Percentiles rank a stretch among this genome's conserved stretches.
These are phyloP conservation scores for Yponomeuta plumbellus DNA, from an alignment of 2,888 invertebrate species.

Conservation along the genomic window DNA sequence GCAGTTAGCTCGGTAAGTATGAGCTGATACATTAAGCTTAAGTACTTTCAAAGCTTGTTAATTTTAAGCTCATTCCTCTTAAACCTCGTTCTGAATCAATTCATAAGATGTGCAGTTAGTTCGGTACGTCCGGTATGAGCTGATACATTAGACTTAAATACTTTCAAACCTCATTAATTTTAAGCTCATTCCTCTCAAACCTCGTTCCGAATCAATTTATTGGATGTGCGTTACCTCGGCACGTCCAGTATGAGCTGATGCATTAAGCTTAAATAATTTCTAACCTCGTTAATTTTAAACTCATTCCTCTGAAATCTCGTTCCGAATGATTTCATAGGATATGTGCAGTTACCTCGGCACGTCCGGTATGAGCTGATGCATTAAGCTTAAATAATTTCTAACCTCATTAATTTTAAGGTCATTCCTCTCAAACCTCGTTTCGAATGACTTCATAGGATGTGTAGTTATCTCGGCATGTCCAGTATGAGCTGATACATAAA, in stretches of 20 bases:
- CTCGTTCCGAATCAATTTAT: constrained; percentile 54
- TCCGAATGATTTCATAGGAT: constrained; percentile 62
- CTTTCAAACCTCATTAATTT: constrained; percentile 72
- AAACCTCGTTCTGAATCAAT: constrained; percentile 39
- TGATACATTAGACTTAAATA: constrained; percentile 86
- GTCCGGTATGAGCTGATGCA: constrained; percentile 93
- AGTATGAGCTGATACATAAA: constrained; percentile 94
- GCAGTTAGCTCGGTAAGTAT: constrained; percentile 90
- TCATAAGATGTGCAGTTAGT: constrained; percentile 82
- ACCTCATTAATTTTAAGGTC: too few species aligned
- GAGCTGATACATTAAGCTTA: constrained; percentile 89
- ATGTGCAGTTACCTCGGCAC: constrained; percentile 89
- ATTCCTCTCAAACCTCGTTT: constrained; percentile 76
- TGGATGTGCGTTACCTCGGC: constrained; percentile 90
- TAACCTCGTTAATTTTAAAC: too few species aligned
- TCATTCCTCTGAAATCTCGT: constrained; percentile 75
- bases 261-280: constrained; percentile 90
- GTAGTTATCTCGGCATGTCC: constrained; percentile 89
- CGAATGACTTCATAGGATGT: constrained; percentile 66
- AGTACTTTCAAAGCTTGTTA: constrained; percentile 78
- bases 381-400: constrained; percentile 86
- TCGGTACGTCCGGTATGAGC: constrained; percentile 90
- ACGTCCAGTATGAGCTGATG: constrained; percentile 92
- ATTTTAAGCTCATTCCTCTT: constrained; percentile 73
- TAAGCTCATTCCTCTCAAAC: too few species aligned